These are phyloP conservation scores for Orgyia antiqua DNA, from an alignment of 2,888 invertebrate species.

Conservation along the genomic window DNA sequence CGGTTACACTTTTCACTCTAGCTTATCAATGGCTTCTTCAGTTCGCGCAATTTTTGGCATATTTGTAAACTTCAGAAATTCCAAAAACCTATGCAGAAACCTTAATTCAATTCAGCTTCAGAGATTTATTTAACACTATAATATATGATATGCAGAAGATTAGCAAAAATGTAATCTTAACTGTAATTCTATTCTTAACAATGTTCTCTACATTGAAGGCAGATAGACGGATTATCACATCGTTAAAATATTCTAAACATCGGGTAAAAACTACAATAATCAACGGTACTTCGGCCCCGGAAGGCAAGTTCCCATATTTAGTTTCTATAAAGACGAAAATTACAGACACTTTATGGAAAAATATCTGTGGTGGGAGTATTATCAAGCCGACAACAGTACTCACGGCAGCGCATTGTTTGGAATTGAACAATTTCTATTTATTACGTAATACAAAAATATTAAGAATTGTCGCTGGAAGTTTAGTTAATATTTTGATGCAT, in stretches of 20 bases:
- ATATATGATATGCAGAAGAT: too few species aligned
- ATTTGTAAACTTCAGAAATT: too few species aligned
- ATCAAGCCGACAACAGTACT: slow-evolving; percentile 7
- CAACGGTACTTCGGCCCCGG: slow-evolving; percentile 13
- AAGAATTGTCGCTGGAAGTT: slow-evolving; percentile 13
- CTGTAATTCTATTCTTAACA: too few species aligned
- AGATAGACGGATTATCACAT: slow-evolving; percentile 14
- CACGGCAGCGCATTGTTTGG: slow-evolving; percentile 33
- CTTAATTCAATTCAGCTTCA: too few species aligned
- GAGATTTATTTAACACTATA: too few species aligned
- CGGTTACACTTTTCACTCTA: too few species aligned
- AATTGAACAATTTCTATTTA: slow-evolving; percentile 12
- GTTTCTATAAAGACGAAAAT: slow-evolving; percentile 18
- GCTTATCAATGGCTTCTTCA: too few species aligned
- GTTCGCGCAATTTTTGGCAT: too few species aligned
- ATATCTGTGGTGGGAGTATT: slow-evolving; percentile 16
- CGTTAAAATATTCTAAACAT: slow-evolving; percentile 22
- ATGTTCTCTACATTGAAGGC: not conserved
- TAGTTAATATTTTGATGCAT: too few species aligned
- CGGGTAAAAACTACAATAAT: slow-evolving; percentile 22
- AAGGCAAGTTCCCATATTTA: slow-evolving; percentile 23
- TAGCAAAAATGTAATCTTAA: too few species aligned
- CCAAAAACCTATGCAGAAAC: too few species aligned
- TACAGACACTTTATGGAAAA: slow-evolving; percentile 5
- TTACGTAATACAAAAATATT: slow-evolving; percentile 1